A percentile compares a stretch with the other conserved stretches of the same genome.
Evolutionary conservation across 2,888 invertebrate species (phyloP).

Genomic region (Ariolimax columbianus): DNA sequence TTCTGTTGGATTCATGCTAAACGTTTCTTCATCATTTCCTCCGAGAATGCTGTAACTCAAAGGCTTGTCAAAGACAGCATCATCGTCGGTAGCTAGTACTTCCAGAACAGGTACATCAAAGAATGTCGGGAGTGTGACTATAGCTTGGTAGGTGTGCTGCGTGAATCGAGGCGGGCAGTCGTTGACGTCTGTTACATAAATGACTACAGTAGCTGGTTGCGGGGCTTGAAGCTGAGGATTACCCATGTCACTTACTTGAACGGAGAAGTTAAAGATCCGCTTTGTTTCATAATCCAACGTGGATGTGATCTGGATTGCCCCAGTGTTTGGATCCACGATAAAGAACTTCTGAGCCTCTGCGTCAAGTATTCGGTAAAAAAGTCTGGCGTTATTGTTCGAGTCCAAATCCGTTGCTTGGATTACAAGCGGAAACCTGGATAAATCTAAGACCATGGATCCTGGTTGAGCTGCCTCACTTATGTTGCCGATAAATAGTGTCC

Average conservation of each 20-base stretch:
- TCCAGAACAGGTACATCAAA: conserved; percentile 84
- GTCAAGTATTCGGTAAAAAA: conserved; percentile 91
- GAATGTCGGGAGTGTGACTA: conserved; percentile 89
- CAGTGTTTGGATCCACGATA: conserved; percentile 93
- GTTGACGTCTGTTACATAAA: conserved; percentile 89
- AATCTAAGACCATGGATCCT: conserved; percentile 86
- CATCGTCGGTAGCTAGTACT: conserved; percentile 86
- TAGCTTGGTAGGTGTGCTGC: conserved; percentile 85
- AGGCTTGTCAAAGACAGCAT: conserved; percentile 82
- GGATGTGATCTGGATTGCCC: conserved; percentile 88
- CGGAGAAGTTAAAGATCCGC: conserved; percentile 87
- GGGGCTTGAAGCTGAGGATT: conserved; percentile 89
- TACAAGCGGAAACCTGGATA: conserved; percentile 89
- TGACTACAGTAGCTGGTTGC: conserved; percentile 87
- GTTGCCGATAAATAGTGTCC: conserved; percentile 88
- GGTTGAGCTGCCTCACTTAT: conserved; percentile 84
- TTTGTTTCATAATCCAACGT: conserved; percentile 79
- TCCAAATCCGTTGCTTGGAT: conserved; percentile 91
- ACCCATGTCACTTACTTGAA: conserved; percentile 84
- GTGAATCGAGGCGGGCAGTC: conserved; percentile 92
- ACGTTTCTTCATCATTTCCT: conserved; percentile 87
- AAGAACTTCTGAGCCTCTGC: conserved; percentile 84
- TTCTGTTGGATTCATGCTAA: conserved; percentile 84
- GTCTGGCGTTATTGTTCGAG: conserved; percentile 88
- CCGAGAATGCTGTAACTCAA: conserved; percentile 89